Evolutionary conservation across 2,113 vertebrate genomes (phyloP).

Genomic region (cattle (Bos taurus)): ARS-UCD2.0 NC_037336.1:63728001-63728500

Average conservation of each 20-base stretch:
- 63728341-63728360: background rate
- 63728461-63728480: rapidly evolving
- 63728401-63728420: background rate
- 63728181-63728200: background rate
- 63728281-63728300: background rate
- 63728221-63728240: background rate
- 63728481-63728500: background rate
- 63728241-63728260: background rate
- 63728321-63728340: background rate
- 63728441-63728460: background rate
- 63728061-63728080: background rate
- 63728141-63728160: background rate
- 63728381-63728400: background rate
- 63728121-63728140: background rate
- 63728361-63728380: background rate
- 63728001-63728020: background rate
- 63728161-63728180: background rate
- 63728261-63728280: background rate
- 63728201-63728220: background rate
- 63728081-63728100: background rate
- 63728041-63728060: background rate
- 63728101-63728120: background rate
- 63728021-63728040: background rate
- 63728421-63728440: background rate
- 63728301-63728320: background rate